These are phyloP conservation scores for Ranitomeya variabilis DNA, from an alignment of 2,113 vertebrate genomes.

Conservation along the genomic window DNA sequence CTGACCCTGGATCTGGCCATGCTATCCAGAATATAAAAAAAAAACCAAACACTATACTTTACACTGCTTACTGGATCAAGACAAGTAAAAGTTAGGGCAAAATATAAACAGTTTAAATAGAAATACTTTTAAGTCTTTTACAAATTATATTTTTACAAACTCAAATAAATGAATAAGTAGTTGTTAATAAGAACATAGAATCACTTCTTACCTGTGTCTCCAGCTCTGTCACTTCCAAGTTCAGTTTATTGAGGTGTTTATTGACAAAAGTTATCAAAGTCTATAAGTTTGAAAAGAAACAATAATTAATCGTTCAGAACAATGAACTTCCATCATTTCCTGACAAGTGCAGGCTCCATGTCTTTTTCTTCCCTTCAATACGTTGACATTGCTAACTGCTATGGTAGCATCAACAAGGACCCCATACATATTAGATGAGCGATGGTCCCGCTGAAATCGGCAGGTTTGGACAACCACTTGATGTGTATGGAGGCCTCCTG, in stretches of 20 bases:
- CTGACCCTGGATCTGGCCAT: not conserved
- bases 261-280: constrained; percentile 98
- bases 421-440: not conserved
- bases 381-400: not conserved
- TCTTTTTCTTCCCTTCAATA: not conserved
- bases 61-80: not conserved
- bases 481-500: too few species aligned
- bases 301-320: not conserved
- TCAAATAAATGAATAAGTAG: too few species aligned
- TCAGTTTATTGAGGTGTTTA: constrained; percentile 97
- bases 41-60: not conserved
- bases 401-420: not conserved
- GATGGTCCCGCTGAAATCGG: too few species aligned
- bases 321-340: not conserved
- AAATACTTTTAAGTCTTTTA: not conserved
- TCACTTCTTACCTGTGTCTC: constrained; percentile 88
- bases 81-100: not conserved
- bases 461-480: too few species aligned
- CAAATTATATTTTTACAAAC: too few species aligned
- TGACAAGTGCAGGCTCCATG: not conserved
- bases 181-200: not conserved
- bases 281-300: constrained; percentile 68
- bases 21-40: too few species aligned
- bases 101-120: not conserved
- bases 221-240: constrained; percentile 95